Conservation (phyloP, 2,888 invertebrate genomes). For the Leptarthrus brevirostris region DNA sequence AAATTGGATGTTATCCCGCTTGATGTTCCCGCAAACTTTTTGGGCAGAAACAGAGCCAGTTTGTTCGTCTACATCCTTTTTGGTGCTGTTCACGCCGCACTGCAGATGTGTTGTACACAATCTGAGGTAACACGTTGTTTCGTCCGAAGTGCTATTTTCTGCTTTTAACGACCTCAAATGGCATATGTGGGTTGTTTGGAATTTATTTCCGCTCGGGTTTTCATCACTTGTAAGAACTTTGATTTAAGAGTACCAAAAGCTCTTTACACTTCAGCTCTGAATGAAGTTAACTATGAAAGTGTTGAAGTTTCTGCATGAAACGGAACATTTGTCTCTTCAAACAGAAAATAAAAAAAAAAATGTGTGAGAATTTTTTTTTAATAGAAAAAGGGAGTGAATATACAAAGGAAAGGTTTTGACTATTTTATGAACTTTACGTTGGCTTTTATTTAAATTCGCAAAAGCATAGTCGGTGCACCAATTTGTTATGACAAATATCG, state of each 20-base stretch:
- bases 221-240: not conserved
- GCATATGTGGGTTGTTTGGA: constrained; percentile 29
- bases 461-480: no score
- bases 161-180: constrained; percentile 22
- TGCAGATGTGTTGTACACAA: constrained; percentile 27
- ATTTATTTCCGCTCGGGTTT: constrained; percentile 23
- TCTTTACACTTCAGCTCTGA: not conserved
- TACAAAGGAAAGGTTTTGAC: no score
- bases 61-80: constrained; percentile 11
- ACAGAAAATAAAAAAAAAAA: no score
- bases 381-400: no score
- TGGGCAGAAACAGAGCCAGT: constrained; percentile 17
- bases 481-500: no score
- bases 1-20: constrained; percentile 35
- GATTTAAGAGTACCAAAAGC: not conserved
- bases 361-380: no score
- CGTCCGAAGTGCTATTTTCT: no score
- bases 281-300: not conserved
- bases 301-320: no score
- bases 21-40: constrained; percentile 17
- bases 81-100: constrained; percentile 28
- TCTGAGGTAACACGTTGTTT: no score
- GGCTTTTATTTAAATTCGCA: no score
- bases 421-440: no score
- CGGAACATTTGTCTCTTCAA: no score